Percentiles rank a stretch among this genome's conserved stretches.
Conservation (phyloP, 1,140 invertebrate genomes). For the Drosophila lacteicornis region DNA sequence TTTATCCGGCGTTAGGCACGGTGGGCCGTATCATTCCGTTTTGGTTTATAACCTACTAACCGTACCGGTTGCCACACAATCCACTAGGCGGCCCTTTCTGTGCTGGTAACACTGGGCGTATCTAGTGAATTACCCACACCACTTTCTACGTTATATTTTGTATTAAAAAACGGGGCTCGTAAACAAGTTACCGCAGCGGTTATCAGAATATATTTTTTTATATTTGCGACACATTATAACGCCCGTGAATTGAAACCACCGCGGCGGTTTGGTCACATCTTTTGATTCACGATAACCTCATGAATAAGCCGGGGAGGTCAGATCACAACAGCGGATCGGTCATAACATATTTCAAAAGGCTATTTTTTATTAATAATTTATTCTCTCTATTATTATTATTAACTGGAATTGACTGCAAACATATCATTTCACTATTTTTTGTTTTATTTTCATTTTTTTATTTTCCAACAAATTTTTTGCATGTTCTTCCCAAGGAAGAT, state of each 20-base stretch:
- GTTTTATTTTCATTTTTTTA: no score
- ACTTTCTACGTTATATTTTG: neutral
- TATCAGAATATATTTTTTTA: neutral
- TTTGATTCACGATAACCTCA: neutral
- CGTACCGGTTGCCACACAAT: slow-evolving; percentile 19
- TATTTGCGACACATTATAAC: neutral
- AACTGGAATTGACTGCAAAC: neutral
- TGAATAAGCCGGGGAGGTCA: neutral
- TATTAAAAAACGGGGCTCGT: neutral
- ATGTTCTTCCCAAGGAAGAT: neutral
- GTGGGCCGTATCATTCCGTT: slow-evolving; percentile 1
- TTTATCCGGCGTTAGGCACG: slow-evolving; percentile 11
- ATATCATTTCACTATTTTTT: no score
- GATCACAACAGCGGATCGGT: neutral
- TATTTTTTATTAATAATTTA: neutral
- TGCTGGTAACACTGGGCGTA: neutral
- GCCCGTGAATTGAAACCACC: slow-evolving; percentile 1
- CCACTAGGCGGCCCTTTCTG: slow-evolving; percentile 2
- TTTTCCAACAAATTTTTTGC: neutral
- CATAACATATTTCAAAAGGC: no score
- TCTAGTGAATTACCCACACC: slow-evolving; percentile 1
- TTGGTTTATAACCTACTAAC: slow-evolving; percentile 11
- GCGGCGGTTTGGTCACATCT: slow-evolving; percentile 4
- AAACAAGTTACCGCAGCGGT: slow-evolving; percentile 1
- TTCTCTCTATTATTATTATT: neutral